These are phyloP conservation scores for Aythya baeri DNA, from an alignment of 2,113 vertebrate species.

Conservation along the genomic window DNA sequence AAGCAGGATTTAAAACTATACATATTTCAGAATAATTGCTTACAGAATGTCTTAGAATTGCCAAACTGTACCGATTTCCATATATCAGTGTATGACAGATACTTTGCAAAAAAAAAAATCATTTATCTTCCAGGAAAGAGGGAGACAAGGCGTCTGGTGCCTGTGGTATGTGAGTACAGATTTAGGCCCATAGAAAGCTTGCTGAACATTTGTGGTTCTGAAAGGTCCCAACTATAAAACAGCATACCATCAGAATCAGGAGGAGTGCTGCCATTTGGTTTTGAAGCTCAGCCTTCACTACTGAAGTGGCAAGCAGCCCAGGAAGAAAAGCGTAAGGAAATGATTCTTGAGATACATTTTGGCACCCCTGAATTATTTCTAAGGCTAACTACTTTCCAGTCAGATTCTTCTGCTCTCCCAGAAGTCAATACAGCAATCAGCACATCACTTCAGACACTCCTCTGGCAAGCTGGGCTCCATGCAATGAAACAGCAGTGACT, in stretches of 20 bases:
- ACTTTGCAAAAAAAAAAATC: not conserved
- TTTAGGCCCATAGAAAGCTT: not conserved
- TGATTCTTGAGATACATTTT: not conserved
- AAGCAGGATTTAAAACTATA: not conserved
- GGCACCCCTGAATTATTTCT: not conserved
- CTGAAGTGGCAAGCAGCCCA: not conserved
- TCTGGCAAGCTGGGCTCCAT: not conserved
- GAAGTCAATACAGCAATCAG: not conserved
- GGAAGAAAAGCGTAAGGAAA: not conserved
- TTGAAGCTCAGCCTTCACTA: not conserved
- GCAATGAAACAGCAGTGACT: not conserved
- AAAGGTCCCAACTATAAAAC: not conserved
- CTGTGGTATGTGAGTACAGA: not conserved
- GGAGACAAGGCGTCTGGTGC: not conserved
- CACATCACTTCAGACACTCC: not conserved
- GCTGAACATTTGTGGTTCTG: not conserved
- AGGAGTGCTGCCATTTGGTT: not conserved
- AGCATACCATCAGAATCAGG: not conserved
- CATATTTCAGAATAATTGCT: not conserved
- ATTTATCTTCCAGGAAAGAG: not conserved
- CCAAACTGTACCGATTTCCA: not conserved
- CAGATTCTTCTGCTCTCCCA: not conserved
- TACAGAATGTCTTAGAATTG: not conserved
- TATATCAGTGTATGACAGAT: not conserved
- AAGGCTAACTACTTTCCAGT: not conserved